Evolutionary conservation across 2,888 invertebrate species (phyloP).

Genomic region (Fragum sueziense): DNA sequence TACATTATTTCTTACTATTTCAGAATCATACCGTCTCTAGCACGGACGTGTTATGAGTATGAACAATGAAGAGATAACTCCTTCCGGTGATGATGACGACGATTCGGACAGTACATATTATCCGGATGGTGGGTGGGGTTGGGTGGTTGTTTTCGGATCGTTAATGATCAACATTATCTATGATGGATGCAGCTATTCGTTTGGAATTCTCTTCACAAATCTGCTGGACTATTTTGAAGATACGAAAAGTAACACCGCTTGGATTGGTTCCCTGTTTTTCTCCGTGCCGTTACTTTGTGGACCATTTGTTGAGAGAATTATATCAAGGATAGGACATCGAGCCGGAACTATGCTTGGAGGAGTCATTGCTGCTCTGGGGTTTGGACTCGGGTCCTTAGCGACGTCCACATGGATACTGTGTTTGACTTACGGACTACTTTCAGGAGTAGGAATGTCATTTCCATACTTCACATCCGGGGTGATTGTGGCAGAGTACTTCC

Average conservation of each 20-base stretch:
- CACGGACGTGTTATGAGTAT: too few relatives aligned
- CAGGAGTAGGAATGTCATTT: conserved; percentile 79
- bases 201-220: conserved; percentile 93
- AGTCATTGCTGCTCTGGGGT: conserved; percentile 75
- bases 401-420: conserved; percentile 72
- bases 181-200: conserved; percentile 95
- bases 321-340: conserved; percentile 76
- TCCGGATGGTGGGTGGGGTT: conserved; percentile 89
- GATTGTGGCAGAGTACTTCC: conserved; percentile 79
- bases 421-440: conserved; percentile 76
- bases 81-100: neutral
- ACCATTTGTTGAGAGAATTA: conserved; percentile 74
- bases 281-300: conserved; percentile 89
- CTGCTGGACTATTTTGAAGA: conserved; percentile 92
- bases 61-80: neutral
- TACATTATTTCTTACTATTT: too few relatives aligned
- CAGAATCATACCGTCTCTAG: too few relatives aligned
- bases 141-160: conserved; percentile 94
- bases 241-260: conserved; percentile 92
- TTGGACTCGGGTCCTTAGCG: conserved; percentile 72
- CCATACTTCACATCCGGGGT: conserved; percentile 79
- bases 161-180: conserved; percentile 95
- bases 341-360: conserved; percentile 76
- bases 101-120: neutral
- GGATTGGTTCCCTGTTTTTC: conserved; percentile 95